Base-by-base conservation (phyloP, 2,888 invertebrate genomes). In the Epinotia ramella region DNA sequence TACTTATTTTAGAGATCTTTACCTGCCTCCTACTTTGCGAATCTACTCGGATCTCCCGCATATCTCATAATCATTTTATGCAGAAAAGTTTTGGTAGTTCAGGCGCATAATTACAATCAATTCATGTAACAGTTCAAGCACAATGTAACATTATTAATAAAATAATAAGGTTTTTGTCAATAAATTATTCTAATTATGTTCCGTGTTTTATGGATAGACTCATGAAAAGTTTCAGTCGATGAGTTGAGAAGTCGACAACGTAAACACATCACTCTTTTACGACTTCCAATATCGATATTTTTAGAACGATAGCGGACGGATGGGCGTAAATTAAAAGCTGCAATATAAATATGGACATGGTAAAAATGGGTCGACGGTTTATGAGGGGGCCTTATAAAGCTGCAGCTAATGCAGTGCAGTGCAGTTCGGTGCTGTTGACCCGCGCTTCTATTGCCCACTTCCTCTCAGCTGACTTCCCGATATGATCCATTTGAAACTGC, bases 181-280 rank as follows among this genome's bases (percentile, higher is more conserved):
- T 6, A 33, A 33, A 33, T 6, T 33, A 33, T 33, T 33, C 4
- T n/a, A 53, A 53, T 53, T 0, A 53, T n/a, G 5, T 53, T 6
- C n/a, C 63, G 9, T n/a, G 13, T 60, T 60, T 59, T 20, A 18
- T 40, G 49, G 4, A 28, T 28, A 12, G n/a, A 33, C 53, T 24
- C 28, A 46, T 57, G 46, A 64, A 68, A 62, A 56, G 6, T 16
- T 70, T 70, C 70, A 56, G 33, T 53, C 18, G 62, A 53, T 66
- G 60, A 16, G 20, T 65, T 28, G 9, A 40, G 46, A 40, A 69
- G 64, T 63, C 71, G 53, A 57, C 28, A 72, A 67, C 59, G 67
- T 67, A 76, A 76, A 76, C 76, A 76, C 62, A 67, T 72, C 75
- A 66, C 53, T 66, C 53, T 59, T 66, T 76, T 62, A 76, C 71